phyloP scores from a whole-genome alignment of 2,113 vertebrate species.

The Anhinga anhinga region DNA sequence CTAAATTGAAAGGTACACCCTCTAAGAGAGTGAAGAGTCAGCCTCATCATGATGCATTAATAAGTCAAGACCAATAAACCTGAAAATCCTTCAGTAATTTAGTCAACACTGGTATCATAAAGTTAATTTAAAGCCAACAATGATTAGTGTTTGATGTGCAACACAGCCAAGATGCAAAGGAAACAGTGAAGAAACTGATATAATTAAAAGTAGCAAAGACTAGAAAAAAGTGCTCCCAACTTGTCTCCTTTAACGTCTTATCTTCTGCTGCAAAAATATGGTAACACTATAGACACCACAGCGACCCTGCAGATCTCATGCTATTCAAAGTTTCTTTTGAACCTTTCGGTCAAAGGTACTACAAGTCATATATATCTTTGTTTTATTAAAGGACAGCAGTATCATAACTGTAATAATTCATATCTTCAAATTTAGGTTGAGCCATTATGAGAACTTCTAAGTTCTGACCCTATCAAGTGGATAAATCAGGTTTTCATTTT shows the following conservation, averaged over 20 bases:
- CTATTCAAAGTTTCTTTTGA: neutral
- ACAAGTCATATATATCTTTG: neutral
- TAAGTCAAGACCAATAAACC: neutral
- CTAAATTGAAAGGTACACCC: neutral
- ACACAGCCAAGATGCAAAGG: neutral
- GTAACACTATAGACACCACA: neutral
- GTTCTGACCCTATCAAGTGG: neutral
- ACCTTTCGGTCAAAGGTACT: neutral
- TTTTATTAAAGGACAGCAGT: neutral
- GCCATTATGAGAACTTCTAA: neutral
- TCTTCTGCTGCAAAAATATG: neutral
- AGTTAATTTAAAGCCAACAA: neutral
- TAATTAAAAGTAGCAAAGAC: neutral
- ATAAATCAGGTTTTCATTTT: neutral
- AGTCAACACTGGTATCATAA: neutral
- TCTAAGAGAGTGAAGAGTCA: neutral
- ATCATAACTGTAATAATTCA: neutral
- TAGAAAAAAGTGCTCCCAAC: neutral
- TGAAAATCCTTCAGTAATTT: neutral
- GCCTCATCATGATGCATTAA: neutral
- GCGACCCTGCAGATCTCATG: neutral
- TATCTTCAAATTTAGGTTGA: neutral
- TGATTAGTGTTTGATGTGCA: neutral
- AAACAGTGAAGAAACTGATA: neutral
- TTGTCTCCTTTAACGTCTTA: neutral